These are phyloP conservation scores for Andrena dorsata DNA, from an alignment of 2,888 invertebrate species.

Conservation along the genomic window DNA sequence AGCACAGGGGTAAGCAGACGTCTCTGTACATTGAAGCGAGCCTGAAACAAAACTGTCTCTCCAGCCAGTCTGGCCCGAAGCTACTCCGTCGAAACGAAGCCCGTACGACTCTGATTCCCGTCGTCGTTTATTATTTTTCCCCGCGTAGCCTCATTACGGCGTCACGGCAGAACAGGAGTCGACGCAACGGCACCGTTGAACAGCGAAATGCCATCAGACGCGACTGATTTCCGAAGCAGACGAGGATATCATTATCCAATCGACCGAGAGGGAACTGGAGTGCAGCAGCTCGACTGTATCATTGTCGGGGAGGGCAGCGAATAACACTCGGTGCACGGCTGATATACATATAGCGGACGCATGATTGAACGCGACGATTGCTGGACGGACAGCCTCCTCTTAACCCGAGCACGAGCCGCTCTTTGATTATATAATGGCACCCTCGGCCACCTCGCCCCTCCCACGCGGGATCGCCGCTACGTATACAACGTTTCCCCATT, in stretches of 20 bases:
- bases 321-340: slow-evolving; percentile 51
- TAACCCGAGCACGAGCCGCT: slow-evolving; percentile 41
- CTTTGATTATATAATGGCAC: slow-evolving; percentile 63
- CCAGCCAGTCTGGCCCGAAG: background rate
- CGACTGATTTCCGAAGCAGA: slow-evolving; percentile 62
- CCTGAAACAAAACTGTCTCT: too few relatives aligned
- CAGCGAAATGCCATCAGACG: slow-evolving; percentile 55
- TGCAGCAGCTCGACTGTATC: slow-evolving; percentile 57
- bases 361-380: slow-evolving; percentile 70
- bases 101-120: background rate
- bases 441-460: background rate
- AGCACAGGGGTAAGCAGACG: too few relatives aligned
- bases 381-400: slow-evolving; percentile 31
- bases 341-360: slow-evolving; percentile 55
- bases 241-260: slow-evolving; percentile 72
- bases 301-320: slow-evolving; percentile 57
- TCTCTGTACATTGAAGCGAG: too few relatives aligned
- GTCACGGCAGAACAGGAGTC: slow-evolving; percentile 17
- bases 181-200: slow-evolving; percentile 22
- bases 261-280: slow-evolving; percentile 47
- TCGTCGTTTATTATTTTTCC: slow-evolving; percentile 18
- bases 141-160: slow-evolving; percentile 20
- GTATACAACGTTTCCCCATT: slow-evolving; percentile 51
- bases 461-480: slow-evolving; percentile 38
- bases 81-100: background rate